Conservation (phyloP, 2,113 vertebrate species). For the Felis chaus region DNA sequence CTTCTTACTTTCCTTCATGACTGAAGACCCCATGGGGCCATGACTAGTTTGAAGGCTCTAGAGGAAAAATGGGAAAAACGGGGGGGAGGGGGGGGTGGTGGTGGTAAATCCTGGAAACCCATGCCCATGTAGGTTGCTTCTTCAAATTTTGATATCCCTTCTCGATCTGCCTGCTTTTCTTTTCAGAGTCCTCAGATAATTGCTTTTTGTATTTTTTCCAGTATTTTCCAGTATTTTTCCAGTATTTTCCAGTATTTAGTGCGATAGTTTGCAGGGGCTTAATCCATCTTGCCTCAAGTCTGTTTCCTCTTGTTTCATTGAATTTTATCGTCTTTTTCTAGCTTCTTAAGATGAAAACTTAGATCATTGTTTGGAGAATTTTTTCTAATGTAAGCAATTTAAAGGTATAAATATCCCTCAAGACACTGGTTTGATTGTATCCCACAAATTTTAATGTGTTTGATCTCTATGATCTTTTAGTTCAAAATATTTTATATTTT, state of each 20-base stretch:
- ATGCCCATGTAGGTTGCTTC: too few species aligned
- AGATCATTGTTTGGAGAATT: neutral
- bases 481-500: slow-evolving; percentile 48
- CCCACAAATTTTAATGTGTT: neutral
- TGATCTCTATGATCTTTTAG: neutral
- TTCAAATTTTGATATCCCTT: neutral
- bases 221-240: neutral
- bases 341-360: neutral
- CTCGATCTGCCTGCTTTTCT: neutral
- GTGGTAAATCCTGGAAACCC: neutral
- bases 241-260: neutral
- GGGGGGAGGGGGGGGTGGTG: fast-evolving
- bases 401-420: neutral
- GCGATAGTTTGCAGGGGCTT: neutral
- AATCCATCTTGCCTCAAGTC: neutral
- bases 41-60: neutral
- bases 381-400: neutral
- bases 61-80: neutral
- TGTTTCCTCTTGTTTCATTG: neutral
- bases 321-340: neutral
- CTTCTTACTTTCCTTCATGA: neutral
- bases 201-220: neutral
- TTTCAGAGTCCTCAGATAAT: neutral
- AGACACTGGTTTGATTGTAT: neutral
- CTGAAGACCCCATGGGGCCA: neutral